Evolutionary conservation across 2,797 vertebrate genomes (phyloP), one percentile per base, ranked within the genome.

Genomic region (Poecile montanus): DNA sequence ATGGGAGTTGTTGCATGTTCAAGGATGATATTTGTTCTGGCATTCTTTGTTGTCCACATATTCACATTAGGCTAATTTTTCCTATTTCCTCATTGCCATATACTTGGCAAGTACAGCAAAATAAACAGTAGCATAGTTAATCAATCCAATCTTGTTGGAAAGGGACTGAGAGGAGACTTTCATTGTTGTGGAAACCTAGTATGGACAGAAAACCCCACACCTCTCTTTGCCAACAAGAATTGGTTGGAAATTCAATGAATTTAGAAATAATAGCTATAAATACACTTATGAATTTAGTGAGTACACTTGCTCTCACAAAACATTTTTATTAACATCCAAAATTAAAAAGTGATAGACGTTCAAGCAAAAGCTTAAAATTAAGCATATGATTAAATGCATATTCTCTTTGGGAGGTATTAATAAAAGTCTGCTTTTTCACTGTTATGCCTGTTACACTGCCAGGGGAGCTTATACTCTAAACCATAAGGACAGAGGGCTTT

Each of bases 11-110:
- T 60, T 91, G 42, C 42, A 36, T 67, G 21, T 76, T 88, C 76
- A 61, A 62, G 45, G 89, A 81, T 88, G 16, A 58, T 95, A 82
- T 95, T 97, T 96, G 7, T 96, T 93, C 91, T 96, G 94, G 92
- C 94, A 57, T 91, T 88, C 73, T 90, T 38, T 81, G 40, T 45
- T 93, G 73, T 96, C 32, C 76, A 74, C 26, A 81, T 91, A 87
- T 70, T 95, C 88, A 86, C 70, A 67, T 89, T 95, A 76, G 82
- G 56, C 38, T 89, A 90, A 65, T 86, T 96, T 96, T 95, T 94
- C 83, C 85, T 74, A 45, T 94, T 93, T 94, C 79, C 94, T 32
- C 53, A 47, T 91, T 94, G 85, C 88, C 76, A 76, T 88, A 90
- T 88, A 63, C 57, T 95, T 97, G 94, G 91, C 94, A 95, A 50